phyloP scores from a whole-genome alignment of 2,888 invertebrate genomes.

The Congeria kusceri region DNA sequence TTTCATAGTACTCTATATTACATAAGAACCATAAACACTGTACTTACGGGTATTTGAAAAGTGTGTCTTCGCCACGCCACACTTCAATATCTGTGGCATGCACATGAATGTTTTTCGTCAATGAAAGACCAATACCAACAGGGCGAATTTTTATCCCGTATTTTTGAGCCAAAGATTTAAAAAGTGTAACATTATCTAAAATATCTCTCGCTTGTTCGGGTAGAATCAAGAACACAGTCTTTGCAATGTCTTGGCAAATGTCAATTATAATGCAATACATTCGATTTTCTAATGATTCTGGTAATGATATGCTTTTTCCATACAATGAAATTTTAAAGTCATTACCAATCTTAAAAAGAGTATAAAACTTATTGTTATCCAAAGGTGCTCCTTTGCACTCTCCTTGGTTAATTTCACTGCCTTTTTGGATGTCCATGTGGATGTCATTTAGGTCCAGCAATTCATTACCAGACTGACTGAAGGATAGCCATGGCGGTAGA shows the following conservation, averaged over 20 bases:
- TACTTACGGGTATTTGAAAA: slow-evolving; percentile 49
- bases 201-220: slow-evolving; percentile 6
- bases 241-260: slow-evolving; percentile 3
- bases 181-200: neutral
- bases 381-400: slow-evolving; percentile 3
- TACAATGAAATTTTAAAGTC: slow-evolving; percentile 6
- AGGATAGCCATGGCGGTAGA: slow-evolving; percentile 12
- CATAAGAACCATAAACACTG: neutral
- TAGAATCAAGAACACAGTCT: slow-evolving; percentile 10
- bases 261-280: slow-evolving; percentile 21
- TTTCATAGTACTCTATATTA: neutral
- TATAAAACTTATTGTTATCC: neutral
- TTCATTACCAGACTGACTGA: neutral
- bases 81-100: slow-evolving; percentile 14
- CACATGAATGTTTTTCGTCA: slow-evolving; percentile 3
- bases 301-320: neutral
- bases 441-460: slow-evolving; percentile 6
- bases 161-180: neutral
- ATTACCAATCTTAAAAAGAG: neutral
- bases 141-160: slow-evolving; percentile 3
- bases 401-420: neutral
- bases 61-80: slow-evolving; percentile 37
- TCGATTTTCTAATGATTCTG: neutral
- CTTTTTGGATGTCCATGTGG: neutral
- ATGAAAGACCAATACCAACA: slow-evolving; percentile 8